phyloP scores from a whole-genome alignment of 2,888 invertebrate genomes.

The Cantharis rustica region DNA sequence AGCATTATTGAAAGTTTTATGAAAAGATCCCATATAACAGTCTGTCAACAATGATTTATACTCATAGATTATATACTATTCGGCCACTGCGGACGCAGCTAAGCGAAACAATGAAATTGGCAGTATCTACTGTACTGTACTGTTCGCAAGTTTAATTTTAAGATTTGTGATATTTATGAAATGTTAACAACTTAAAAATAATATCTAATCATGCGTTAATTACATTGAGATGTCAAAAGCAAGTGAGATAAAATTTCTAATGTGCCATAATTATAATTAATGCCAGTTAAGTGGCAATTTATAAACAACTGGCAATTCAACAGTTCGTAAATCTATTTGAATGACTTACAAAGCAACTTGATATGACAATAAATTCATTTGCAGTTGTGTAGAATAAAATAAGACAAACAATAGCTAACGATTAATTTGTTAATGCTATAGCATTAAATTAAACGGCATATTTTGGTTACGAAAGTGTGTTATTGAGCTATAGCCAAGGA shows the following conservation, averaged over 20 bases:
- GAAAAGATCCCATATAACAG: neutral
- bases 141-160: neutral
- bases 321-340: neutral
- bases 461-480: slow-evolving; percentile 16
- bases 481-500: slow-evolving; percentile 19
- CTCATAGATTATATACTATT: neutral
- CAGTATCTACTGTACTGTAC: neutral
- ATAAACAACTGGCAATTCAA: neutral
- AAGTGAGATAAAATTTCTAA: neutral
- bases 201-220: neutral
- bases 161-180: too few relatives aligned
- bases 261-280: neutral
- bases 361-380: neutral
- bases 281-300: neutral
- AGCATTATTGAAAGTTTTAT: too few relatives aligned
- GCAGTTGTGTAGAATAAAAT: neutral
- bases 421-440: slow-evolving; percentile 20
- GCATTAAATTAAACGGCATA: slow-evolving; percentile 15
- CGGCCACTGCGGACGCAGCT: neutral
- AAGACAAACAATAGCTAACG: slow-evolving; percentile 4
- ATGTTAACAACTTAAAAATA: neutral
- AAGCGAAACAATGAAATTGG: neutral
- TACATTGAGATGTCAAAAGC: neutral
- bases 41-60: neutral
- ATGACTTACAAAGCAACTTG: neutral